Evolutionary conservation across 2,113 vertebrate genomes (phyloP), one percentile per base, ranked within the genome.

Genomic region (Nesogale talazaci): DNA sequence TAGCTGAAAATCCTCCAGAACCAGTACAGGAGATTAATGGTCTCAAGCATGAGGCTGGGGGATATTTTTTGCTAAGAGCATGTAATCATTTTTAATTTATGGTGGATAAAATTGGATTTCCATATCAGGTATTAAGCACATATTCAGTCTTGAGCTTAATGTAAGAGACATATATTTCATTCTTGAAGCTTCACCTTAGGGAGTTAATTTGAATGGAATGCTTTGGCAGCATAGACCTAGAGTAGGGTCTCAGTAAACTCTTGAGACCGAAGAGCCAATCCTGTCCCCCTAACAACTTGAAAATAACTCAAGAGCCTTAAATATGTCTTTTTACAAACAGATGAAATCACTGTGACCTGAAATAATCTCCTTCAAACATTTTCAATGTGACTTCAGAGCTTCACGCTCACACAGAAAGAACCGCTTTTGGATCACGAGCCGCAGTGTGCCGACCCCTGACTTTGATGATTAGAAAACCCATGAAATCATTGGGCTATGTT

Each of bases 41-140:
- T 70, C 40, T 83, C 61, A 72, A 31, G 34, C 76, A 9, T 34
- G 56, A 93, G n/a, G 80, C 82, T 92, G 63, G 61, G 25, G n/a
- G 79, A 93, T 46, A 69, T 14, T 76, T 75, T 74, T 93, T 74
- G 27, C 78, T 88, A 59, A 75, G 52, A 70, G 63, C 40, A 81
- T 67, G 72, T 86, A n/a, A 23, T 42, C 38, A n/a, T 75, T 83
- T 65, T 52, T 92, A 72, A 77, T 83, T 69, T 56, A 70, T 79
- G 4, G 74, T 80, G 34, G 59, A 74, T 17, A 88, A 25, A 34
- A 38, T 80, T 74, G n/a, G 36, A 88, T 82, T 93, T 91, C 56
- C 52, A 12, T 86, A 72, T 88, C n/a, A 38, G 29, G 29, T 22
- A 12, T 88, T 79, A 27, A n/a, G 17, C 42, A 75, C 12, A 38